phyloP scores from a whole-genome alignment of 2,797 vertebrate genomes.

The Emydoidea blandingii region DNA sequence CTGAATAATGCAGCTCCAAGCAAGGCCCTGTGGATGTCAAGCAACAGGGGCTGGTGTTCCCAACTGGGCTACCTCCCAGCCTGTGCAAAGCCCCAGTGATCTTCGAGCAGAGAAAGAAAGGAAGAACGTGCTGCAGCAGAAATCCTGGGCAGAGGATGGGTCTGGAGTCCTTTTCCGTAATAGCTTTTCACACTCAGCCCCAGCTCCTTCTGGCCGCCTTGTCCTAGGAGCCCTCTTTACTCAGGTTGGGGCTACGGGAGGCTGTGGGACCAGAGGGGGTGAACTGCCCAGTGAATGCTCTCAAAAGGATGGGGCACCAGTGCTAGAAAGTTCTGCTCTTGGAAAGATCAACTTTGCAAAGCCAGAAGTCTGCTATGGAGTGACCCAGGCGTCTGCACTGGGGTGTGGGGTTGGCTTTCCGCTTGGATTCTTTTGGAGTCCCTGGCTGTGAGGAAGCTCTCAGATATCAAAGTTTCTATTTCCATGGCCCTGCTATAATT shows the following conservation, averaged over 20 bases:
- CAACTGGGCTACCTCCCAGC: not conserved
- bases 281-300: not conserved
- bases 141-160: not conserved
- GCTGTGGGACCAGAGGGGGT: no score
- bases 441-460: not conserved
- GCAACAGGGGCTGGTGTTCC: not conserved
- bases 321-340: not conserved
- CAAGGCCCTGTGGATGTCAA: not conserved
- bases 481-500: not conserved
- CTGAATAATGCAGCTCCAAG: not conserved
- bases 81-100: not conserved
- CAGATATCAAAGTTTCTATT: not conserved
- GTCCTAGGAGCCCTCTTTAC: not conserved
- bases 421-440: not conserved
- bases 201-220: no score
- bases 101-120: not conserved
- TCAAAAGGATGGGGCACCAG: not conserved
- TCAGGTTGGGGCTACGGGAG: not conserved
- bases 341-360: not conserved
- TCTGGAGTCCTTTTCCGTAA: not conserved
- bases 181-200: not conserved
- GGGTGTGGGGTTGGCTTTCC: not conserved
- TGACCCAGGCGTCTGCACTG: no score
- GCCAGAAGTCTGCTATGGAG: not conserved
- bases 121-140: not conserved